Conservation (phyloP, 1,140 invertebrate species). For the Anastatus disparis region DNA sequence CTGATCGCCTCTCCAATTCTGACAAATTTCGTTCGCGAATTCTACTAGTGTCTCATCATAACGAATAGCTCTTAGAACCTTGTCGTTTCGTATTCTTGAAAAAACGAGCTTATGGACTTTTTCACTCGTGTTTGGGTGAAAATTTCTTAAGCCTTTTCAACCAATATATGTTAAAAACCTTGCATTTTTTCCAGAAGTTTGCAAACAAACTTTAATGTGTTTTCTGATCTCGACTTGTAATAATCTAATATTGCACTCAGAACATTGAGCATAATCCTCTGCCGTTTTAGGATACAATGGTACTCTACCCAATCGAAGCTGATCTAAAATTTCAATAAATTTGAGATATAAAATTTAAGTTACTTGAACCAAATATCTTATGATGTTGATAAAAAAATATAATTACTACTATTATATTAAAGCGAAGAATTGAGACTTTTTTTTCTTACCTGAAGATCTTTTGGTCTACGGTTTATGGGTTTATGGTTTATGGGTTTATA, state of each 20-base stretch:
- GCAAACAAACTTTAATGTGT: not conserved
- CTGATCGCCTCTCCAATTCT: not conserved
- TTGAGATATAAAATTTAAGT: too few species aligned
- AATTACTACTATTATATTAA: too few species aligned
- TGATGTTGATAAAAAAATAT: too few species aligned
- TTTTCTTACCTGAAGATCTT: too few species aligned
- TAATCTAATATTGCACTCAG: not conserved
- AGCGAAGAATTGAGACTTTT: too few species aligned
- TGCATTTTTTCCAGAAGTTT: not conserved
- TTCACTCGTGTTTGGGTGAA: not conserved
- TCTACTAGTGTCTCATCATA: not conserved
- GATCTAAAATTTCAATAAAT: too few species aligned
- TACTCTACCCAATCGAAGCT: too few species aligned
- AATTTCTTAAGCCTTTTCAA: not conserved
- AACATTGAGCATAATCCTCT: not conserved
- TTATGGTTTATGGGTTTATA: too few species aligned
- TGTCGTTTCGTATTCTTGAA: not conserved
- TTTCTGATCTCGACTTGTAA: not conserved
- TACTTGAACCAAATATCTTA: too few species aligned
- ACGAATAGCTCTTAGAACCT: not conserved
- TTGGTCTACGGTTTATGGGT: too few species aligned
- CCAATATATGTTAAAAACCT: not conserved
- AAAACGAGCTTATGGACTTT: not conserved
- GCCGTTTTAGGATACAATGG: too few species aligned
- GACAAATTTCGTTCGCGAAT: not conserved